Percentiles rank a stretch among this genome's conserved stretches.
These are phyloP conservation scores for Notarius quadriscutis DNA, from an alignment of 2,113 vertebrate species.

Conservation along the genomic window DNA sequence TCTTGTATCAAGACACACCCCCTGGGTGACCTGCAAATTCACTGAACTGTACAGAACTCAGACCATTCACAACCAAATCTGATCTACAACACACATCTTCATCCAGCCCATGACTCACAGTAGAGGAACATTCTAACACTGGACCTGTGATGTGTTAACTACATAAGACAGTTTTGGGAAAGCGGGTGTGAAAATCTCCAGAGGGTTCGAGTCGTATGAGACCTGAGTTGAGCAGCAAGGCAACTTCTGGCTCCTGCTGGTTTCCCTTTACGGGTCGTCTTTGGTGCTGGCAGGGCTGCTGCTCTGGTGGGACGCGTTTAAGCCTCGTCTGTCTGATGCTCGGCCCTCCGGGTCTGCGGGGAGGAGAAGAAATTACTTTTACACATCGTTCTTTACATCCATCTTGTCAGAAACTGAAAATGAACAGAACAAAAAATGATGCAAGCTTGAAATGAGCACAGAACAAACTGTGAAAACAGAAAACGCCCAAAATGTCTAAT, in stretches of 20 bases:
- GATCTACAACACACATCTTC: conserved; percentile 13
- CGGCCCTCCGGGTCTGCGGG: conserved; percentile 81
- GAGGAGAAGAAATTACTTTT: conserved; percentile 31
- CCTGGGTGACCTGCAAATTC: not conserved
- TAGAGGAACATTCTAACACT: not conserved
- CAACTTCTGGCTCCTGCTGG: conserved; percentile 53
- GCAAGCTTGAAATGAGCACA: conserved; percentile 8
- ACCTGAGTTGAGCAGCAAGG: conserved; percentile 43
- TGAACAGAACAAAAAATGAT: not conserved
- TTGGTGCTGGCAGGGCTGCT: conserved; percentile 79
- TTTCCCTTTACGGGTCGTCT: conserved; percentile 82
- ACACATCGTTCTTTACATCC: not conserved
- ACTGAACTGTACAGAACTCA: not conserved
- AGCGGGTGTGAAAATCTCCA: conserved; percentile 23
- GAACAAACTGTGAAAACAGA: conserved; percentile 5
- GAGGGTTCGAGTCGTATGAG: conserved; percentile 26
- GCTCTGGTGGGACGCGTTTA: conserved; percentile 67
- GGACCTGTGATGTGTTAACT: not conserved
- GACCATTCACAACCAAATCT: not conserved
- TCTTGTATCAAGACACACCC: not conserved
- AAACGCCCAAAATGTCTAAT: not conserved
- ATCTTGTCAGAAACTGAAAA: not conserved
- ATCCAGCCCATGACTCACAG: not conserved
- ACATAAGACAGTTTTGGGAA: conserved; percentile 18
- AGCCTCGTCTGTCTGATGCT: conserved; percentile 74